Evolutionary conservation across 1,140 invertebrate species (phyloP).

Genomic region (Pteromalus puparum): DNA sequence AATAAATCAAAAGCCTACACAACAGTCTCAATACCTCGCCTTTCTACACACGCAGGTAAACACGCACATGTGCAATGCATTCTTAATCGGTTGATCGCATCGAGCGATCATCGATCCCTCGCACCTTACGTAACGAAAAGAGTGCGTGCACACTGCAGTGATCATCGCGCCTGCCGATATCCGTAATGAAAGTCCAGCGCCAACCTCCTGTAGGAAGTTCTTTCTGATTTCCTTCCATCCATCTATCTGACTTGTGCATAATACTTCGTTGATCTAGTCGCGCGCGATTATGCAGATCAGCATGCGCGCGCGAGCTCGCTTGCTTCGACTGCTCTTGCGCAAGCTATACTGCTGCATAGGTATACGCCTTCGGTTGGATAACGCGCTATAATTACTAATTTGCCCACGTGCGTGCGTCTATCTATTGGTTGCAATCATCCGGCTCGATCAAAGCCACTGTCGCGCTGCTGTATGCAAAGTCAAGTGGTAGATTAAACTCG

Average conservation of each 20-base stretch:
- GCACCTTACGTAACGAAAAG: neutral
- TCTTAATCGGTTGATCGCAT: neutral
- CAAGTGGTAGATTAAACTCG: neutral
- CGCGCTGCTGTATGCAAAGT: neutral
- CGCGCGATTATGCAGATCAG: slow-evolving; percentile 31
- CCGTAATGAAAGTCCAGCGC: neutral
- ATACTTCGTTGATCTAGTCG: neutral
- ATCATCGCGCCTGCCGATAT: neutral
- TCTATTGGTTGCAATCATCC: neutral
- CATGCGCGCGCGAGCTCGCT: neutral
- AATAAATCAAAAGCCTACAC: neutral
- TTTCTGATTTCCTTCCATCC: neutral
- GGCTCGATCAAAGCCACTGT: neutral
- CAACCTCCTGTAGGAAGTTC: slow-evolving; percentile 10
- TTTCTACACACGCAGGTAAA: neutral
- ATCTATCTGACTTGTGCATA: neutral
- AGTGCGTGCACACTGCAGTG: too few relatives aligned
- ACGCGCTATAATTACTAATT: slow-evolving; percentile 29
- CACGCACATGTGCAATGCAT: too few relatives aligned
- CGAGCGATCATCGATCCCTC: neutral
- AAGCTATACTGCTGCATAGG: neutral
- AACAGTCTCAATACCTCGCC: neutral
- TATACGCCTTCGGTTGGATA: neutral
- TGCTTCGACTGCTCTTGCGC: neutral
- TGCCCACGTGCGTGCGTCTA: slow-evolving; percentile 14